These are phyloP conservation scores for Anthopleura xanthogrammica DNA, from an alignment of 92 coral and sea anemone genomes.

Conservation along the genomic window DNA sequence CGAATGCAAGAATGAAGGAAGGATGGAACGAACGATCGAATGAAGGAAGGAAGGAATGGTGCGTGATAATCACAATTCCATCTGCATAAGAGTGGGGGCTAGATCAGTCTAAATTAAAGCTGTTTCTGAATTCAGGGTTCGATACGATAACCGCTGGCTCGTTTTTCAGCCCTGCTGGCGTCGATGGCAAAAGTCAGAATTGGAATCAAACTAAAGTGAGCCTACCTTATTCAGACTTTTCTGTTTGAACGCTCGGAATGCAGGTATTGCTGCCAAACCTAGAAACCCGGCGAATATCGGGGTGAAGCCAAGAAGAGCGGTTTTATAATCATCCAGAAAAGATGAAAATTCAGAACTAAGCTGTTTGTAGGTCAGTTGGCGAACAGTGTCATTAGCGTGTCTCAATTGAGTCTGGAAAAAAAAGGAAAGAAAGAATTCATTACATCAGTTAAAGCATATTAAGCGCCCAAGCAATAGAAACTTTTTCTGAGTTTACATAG, in stretches of 20 bases:
- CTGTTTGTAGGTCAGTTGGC: background rate
- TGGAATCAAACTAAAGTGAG: background rate
- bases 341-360: background rate
- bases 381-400: background rate
- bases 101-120: too few species aligned
- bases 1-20: too few species aligned
- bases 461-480: background rate
- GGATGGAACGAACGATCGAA: too few species aligned
- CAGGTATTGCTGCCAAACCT: background rate
- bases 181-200: too few species aligned
- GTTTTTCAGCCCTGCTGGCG: too few species aligned
- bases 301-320: constrained; percentile 1
- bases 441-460: too few species aligned
- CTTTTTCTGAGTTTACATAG: too few species aligned
- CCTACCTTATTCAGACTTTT: background rate
- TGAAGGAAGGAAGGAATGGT: too few species aligned
- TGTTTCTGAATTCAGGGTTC: too few species aligned
- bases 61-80: too few species aligned
- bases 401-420: constrained; percentile 1
- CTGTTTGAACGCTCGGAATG: background rate
- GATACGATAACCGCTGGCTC: too few species aligned
- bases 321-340: background rate
- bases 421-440: background rate
- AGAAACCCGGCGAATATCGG: background rate
- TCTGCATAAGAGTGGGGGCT: too few species aligned